phyloP scores from a whole-genome alignment of 2,797 vertebrate species.

The Sebastes vulpes region DNA sequence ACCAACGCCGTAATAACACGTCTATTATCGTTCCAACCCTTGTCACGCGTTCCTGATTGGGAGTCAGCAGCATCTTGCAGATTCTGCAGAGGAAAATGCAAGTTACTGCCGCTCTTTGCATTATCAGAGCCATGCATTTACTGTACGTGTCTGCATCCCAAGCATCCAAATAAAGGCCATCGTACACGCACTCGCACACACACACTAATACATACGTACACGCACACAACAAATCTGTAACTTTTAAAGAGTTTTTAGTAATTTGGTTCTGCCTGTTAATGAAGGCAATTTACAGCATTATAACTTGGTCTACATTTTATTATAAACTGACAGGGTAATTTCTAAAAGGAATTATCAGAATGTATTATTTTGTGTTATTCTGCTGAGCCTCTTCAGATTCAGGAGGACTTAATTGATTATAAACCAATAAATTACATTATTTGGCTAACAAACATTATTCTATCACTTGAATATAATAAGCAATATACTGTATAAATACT shows the following conservation, averaged over 20 bases:
- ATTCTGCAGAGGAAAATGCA: slow-evolving; percentile 63
- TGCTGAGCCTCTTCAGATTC: not conserved
- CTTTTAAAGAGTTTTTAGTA: not conserved
- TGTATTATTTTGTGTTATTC: not conserved
- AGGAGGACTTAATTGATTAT: not conserved
- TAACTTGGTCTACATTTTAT: not conserved
- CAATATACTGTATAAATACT: not conserved
- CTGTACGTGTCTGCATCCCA: slow-evolving; percentile 21
- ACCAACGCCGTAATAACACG: not conserved
- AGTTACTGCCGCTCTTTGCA: slow-evolving; percentile 52
- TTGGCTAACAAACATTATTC: not conserved
- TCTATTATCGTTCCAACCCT: slow-evolving; percentile 77
- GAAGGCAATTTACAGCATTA: not conserved
- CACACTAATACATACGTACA: not conserved
- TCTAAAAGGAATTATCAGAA: not conserved
- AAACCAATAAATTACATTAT: not conserved
- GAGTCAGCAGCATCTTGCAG: slow-evolving; percentile 63
- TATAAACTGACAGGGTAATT: not conserved
- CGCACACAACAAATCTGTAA: not conserved
- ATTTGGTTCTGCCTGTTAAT: not conserved
- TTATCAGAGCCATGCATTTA: slow-evolving; percentile 60
- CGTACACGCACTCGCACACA: not conserved
- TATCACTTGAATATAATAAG: not conserved
- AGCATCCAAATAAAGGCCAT: slow-evolving; percentile 23
- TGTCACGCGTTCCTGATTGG: slow-evolving; percentile 19